phyloP scores from a whole-genome alignment of 2,888 invertebrate genomes.

The Philonicus albiceps region DNA sequence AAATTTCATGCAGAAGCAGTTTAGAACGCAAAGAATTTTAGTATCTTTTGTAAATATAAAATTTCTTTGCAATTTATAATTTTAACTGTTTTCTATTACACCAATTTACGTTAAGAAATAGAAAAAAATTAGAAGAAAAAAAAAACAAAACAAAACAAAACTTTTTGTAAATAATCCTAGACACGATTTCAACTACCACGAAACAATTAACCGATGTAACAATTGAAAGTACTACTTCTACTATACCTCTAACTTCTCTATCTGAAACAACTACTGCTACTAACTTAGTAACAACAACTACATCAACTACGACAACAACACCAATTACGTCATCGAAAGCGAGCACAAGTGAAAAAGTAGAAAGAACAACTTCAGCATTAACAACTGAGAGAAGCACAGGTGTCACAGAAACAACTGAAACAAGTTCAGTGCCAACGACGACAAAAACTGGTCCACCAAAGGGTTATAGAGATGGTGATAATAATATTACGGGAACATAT shows the following conservation, averaged over 20 bases:
- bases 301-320: slow-evolving; percentile 24
- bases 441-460: slow-evolving; percentile 58
- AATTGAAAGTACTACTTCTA: slow-evolving; percentile 55
- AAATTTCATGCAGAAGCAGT: neutral
- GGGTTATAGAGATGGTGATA: slow-evolving; percentile 62
- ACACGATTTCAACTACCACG: slow-evolving; percentile 56
- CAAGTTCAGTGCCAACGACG: slow-evolving; percentile 21
- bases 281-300: slow-evolving; percentile 51
- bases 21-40: slow-evolving; percentile 20
- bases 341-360: slow-evolving; percentile 43
- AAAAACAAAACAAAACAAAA: slow-evolving; percentile 10
- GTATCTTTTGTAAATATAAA: slow-evolving; percentile 36
- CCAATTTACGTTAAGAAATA: neutral
- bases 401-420: slow-evolving; percentile 49
- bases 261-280: slow-evolving; percentile 50
- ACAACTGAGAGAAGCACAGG: neutral
- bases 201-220: slow-evolving; percentile 63
- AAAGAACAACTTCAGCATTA: slow-evolving; percentile 3
- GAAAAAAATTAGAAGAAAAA: neutral
- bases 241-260: slow-evolving; percentile 52
- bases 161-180: slow-evolving; percentile 50
- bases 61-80: slow-evolving; percentile 13
- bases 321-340: slow-evolving; percentile 49
- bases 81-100: slow-evolving; percentile 15
- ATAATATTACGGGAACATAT: slow-evolving; percentile 58